These are phyloP conservation scores for Sipha flava DNA, from an alignment of 1,140 invertebrate genomes.

Conservation along the genomic window DNA sequence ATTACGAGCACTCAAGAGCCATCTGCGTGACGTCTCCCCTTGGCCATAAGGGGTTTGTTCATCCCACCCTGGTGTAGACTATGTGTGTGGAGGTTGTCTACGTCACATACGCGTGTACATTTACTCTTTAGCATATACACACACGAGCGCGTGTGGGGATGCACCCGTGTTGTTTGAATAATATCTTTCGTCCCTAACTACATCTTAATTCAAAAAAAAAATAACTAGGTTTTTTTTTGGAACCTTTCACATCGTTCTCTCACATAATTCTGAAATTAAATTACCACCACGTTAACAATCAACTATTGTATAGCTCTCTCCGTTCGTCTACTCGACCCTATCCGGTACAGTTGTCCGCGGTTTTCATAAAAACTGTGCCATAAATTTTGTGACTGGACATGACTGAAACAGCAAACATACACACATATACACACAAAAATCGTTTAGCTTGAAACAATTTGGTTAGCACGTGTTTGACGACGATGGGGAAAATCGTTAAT, in stretches of 20 bases:
- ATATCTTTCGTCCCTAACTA: background rate
- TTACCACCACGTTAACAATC: background rate
- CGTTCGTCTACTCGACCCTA: background rate
- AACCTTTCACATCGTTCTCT: background rate
- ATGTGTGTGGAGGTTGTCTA: background rate
- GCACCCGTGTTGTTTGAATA: background rate
- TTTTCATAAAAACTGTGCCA: background rate
- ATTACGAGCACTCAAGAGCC: constrained; percentile 6
- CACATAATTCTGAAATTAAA: background rate
- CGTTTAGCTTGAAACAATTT: no score
- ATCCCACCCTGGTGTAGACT: background rate
- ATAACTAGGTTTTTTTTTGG: background rate
- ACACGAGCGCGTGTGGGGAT: background rate
- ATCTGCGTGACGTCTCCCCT: background rate
- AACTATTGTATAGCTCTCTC: background rate
- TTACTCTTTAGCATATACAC: background rate
- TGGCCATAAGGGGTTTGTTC: background rate
- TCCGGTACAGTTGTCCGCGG: no score
- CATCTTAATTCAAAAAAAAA: constrained; percentile 6
- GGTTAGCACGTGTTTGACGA: no score
- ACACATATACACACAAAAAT: no score
- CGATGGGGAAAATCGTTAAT: no score
- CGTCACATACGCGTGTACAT: background rate
- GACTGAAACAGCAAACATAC: no score
- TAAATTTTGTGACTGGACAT: background rate